Conservation (phyloP, 2,113 vertebrate genomes). For the Sinocyclocheilus maitianheensis region DNA sequence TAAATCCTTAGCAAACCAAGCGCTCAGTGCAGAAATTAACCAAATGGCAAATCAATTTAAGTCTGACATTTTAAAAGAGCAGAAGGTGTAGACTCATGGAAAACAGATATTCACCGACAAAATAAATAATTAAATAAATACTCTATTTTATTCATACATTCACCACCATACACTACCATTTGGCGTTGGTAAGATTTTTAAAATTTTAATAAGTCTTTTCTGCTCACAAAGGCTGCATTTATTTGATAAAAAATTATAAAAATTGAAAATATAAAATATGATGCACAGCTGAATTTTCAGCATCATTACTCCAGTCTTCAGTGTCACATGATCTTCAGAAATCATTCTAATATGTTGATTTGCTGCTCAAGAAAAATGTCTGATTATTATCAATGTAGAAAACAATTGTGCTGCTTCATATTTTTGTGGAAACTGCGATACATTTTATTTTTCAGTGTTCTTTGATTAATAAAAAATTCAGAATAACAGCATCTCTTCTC, state of each 20-base stretch:
- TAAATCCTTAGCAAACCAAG: neutral
- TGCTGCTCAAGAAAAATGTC: neutral
- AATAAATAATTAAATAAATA: neutral
- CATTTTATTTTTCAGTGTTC: neutral
- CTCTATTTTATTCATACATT: neutral
- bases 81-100: neutral
- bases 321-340: neutral
- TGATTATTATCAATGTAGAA: neutral
- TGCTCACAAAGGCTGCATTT: neutral
- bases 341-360: neutral
- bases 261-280: too few relatives aligned
- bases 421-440: neutral
- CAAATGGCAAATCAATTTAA: neutral
- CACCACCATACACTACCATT: neutral
- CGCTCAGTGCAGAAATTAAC: neutral
- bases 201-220: neutral
- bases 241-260: neutral
- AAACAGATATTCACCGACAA: neutral
- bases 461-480: neutral
- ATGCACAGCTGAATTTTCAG: neutral
- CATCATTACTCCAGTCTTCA: neutral
- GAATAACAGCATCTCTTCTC: too few relatives aligned
- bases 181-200: too few relatives aligned
- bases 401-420: neutral
- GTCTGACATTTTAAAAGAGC: neutral